These are phyloP conservation scores for Mandrillus leucophaeus DNA, from an alignment of 2,113 vertebrate genomes.

Conservation along the genomic window DNA sequence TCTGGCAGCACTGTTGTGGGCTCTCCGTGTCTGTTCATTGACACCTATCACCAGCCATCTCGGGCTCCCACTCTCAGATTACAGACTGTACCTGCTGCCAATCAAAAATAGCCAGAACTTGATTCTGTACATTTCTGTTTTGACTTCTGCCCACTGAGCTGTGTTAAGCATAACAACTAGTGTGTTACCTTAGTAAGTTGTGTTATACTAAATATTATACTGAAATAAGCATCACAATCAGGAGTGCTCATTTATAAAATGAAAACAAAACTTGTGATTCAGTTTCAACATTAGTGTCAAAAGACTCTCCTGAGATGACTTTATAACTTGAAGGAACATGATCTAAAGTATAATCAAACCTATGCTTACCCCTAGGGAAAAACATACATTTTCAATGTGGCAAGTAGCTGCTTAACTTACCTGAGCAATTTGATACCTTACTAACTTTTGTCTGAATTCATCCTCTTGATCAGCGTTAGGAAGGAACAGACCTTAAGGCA, in stretches of 20 bases:
- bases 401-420: background rate
- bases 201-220: background rate
- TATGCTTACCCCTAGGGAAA: background rate
- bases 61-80: constrained; percentile 30
- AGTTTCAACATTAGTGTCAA: background rate
- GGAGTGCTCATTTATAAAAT: constrained; percentile 45
- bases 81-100: constrained; percentile 53
- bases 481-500: background rate
- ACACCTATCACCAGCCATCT: background rate
- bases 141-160: constrained; percentile 1
- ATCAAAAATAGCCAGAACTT: constrained; percentile 66
- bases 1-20: background rate
- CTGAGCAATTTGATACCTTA: background rate
- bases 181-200: background rate
- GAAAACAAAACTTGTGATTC: constrained; percentile 45
- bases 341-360: constrained; percentile 30
- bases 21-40: background rate
- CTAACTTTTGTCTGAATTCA: constrained; percentile 37
- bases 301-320: constrained; percentile 45
- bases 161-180: background rate
- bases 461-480: constrained; percentile 26
- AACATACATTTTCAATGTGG: constrained; percentile 32
- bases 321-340: background rate
- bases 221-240: constrained; percentile 18
- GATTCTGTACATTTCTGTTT: constrained; percentile 30